Conservation (phyloP, 1,140 invertebrate species). For the Atopsyche davidsoni region DNA sequence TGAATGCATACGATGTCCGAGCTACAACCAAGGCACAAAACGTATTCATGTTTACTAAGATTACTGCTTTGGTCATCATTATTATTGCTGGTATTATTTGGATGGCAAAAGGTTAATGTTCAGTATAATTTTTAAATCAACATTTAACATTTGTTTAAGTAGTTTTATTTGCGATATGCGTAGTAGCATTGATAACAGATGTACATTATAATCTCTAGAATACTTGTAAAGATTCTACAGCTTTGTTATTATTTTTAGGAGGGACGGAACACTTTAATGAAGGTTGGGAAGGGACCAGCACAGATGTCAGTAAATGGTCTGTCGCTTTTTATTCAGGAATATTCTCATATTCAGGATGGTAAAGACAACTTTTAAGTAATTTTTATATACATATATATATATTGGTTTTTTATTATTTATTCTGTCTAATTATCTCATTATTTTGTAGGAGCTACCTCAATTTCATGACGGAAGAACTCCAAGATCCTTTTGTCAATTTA, state of each 20-base stretch:
- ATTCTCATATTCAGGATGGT: slow-evolving; percentile 96
- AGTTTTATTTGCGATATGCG: background rate
- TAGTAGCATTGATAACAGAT: background rate
- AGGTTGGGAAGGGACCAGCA: slow-evolving; percentile 73
- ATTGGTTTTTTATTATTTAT: no score
- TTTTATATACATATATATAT: slow-evolving; percentile 6
- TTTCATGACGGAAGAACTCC: slow-evolving; percentile 95
- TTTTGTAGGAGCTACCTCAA: slow-evolving; percentile 83
- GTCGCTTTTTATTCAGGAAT: slow-evolving; percentile 92
- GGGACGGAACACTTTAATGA: slow-evolving; percentile 66
- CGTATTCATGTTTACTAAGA: slow-evolving; percentile 85
- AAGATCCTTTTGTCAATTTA: slow-evolving; percentile 90
- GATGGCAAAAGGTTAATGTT: slow-evolving; percentile 58
- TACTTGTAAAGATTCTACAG: no score
- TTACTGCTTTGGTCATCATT: slow-evolving; percentile 74
- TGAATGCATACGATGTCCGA: slow-evolving; percentile 86
- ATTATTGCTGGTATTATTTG: slow-evolving; percentile 74
- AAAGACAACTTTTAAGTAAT: slow-evolving; percentile 30
- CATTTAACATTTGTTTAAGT: background rate
- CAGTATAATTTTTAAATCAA: slow-evolving; percentile 31
- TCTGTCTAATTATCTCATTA: no score
- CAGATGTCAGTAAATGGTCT: slow-evolving; percentile 77
- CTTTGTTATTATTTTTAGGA: slow-evolving; percentile 37
- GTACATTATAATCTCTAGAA: no score
- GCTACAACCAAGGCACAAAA: slow-evolving; percentile 83